Evolutionary conservation across 2,888 invertebrate species (phyloP).

Genomic region (Leptothorax acervorum): DNA sequence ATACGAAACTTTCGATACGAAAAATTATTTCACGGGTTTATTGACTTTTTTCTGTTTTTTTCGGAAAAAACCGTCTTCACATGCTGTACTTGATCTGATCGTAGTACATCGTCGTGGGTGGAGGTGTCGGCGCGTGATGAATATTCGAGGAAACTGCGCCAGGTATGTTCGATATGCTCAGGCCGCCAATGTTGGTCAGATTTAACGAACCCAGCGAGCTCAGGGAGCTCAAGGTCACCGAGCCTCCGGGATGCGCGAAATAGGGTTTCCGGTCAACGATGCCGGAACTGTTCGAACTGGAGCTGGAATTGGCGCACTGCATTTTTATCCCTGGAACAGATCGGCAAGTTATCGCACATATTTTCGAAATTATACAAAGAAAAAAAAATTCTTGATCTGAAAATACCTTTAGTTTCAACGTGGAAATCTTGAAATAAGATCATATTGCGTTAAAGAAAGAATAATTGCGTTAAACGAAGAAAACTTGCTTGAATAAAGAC

Average conservation of each 20-base stretch:
- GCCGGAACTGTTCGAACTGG: slow-evolving; percentile 80
- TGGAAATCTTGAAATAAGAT: too few relatives aligned
- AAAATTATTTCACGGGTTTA: slow-evolving; percentile 1
- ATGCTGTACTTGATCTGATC: slow-evolving; percentile 83
- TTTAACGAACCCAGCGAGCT: slow-evolving; percentile 80
- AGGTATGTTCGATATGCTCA: slow-evolving; percentile 79
- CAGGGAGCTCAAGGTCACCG: slow-evolving; percentile 79
- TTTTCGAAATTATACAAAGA: too few relatives aligned
- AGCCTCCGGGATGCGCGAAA: slow-evolving; percentile 75
- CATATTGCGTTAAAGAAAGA: too few relatives aligned
- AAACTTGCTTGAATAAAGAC: too few relatives aligned
- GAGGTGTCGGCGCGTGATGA: slow-evolving; percentile 77
- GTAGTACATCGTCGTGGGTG: slow-evolving; percentile 81
- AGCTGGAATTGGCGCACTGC: slow-evolving; percentile 80
- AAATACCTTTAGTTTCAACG: too few relatives aligned
- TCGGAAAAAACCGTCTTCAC: slow-evolving; percentile 65
- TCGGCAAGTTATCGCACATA: not conserved
- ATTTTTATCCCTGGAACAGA: slow-evolving; percentile 80
- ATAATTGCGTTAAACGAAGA: too few relatives aligned
- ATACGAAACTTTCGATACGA: slow-evolving; percentile 7
- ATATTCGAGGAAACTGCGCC: slow-evolving; percentile 77
- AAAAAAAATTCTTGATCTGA: too few relatives aligned
- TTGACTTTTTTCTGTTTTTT: not conserved
- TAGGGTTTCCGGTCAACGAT: slow-evolving; percentile 82
- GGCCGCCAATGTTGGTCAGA: slow-evolving; percentile 80